phyloP scores from a whole-genome alignment of 2,888 invertebrate species.

The Acrocyrtus sp. region DNA sequence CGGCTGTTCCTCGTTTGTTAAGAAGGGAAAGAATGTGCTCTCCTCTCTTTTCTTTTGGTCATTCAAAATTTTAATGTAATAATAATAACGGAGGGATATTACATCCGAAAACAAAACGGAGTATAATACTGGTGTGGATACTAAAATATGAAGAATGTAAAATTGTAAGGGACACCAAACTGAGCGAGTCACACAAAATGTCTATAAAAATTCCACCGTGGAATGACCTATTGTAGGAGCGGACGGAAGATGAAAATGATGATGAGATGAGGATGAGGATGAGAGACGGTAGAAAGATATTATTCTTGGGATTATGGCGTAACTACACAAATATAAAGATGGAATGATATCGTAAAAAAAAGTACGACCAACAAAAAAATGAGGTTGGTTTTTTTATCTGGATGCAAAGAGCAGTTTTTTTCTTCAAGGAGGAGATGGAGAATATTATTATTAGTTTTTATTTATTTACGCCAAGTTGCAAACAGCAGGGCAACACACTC shows the following conservation, averaged over 20 bases:
- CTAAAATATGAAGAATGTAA: conserved; percentile 5
- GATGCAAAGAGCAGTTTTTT: too few relatives aligned
- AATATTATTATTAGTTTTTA: too few relatives aligned
- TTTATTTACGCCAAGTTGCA: conserved; percentile 18
- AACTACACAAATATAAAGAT: conserved; percentile 12
- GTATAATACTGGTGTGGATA: too few relatives aligned
- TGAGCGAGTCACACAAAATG: conserved; percentile 34
- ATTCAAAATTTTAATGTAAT: too few relatives aligned
- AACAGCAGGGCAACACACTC: conserved; percentile 28
- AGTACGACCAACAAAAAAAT: too few relatives aligned
- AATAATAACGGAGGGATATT: too few relatives aligned
- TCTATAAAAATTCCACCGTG: conserved; percentile 47
- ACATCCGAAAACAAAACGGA: neutral
- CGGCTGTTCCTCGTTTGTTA: too few relatives aligned
- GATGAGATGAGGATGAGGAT: too few relatives aligned
- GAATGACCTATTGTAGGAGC: conserved; percentile 13
- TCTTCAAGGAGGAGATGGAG: too few relatives aligned
- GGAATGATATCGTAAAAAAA: conserved; percentile 17
- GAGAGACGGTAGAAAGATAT: too few relatives aligned
- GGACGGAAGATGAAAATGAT: too few relatives aligned
- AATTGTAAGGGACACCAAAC: conserved; percentile 43
- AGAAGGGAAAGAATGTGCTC: neutral
- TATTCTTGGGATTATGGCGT: neutral
- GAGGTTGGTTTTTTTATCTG: neutral
- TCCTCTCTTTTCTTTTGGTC: neutral